Evolutionary conservation across 2,113 vertebrate genomes (phyloP).

Genomic region (Trinectes maculatus): DNA sequence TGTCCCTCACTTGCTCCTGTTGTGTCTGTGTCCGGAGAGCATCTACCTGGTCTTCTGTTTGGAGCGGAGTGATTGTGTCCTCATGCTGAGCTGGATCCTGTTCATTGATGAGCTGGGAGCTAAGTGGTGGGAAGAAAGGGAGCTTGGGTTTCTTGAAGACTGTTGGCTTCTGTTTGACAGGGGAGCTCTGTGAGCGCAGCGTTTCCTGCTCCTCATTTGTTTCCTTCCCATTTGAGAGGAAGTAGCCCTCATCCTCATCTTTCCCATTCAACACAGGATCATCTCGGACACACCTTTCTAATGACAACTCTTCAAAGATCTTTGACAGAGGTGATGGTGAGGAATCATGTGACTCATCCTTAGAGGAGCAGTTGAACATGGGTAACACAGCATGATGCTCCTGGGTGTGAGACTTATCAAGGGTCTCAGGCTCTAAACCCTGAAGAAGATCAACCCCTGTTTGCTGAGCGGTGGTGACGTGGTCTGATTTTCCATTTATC

Average conservation of each 20-base stretch:
- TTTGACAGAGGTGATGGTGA: slow-evolving; percentile 77
- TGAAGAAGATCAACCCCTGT: slow-evolving; percentile 63
- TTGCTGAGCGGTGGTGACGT: slow-evolving; percentile 79
- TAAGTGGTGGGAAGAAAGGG: slow-evolving; percentile 78
- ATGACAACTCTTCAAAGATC: slow-evolving; percentile 69
- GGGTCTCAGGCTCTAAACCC: slow-evolving; percentile 69
- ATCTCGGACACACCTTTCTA: slow-evolving; percentile 45
- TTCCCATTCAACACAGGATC: slow-evolving; percentile 29
- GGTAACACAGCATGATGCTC: slow-evolving; percentile 59
- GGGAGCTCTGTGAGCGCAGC: slow-evolving; percentile 51
- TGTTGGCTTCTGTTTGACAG: slow-evolving; percentile 88
- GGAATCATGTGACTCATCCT: slow-evolving; percentile 59
- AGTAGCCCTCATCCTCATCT: slow-evolving; percentile 25
- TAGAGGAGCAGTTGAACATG: slow-evolving; percentile 36
- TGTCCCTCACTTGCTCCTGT: slow-evolving; percentile 61
- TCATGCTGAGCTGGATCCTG: slow-evolving; percentile 21
- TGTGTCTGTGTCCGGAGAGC: slow-evolving; percentile 31
- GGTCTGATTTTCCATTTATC: slow-evolving; percentile 57
- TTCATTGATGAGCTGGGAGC: slow-evolving; percentile 24
- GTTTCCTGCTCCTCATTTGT: slow-evolving; percentile 49
- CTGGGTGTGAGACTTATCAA: slow-evolving; percentile 69
- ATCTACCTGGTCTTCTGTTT: slow-evolving; percentile 53
- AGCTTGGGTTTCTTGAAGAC: slow-evolving; percentile 94
- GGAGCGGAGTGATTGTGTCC: slow-evolving; percentile 3
- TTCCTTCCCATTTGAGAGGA: slow-evolving; percentile 37